Conservation (phyloP, 2,888 invertebrate genomes). For the Amphipoea lucens region DNA sequence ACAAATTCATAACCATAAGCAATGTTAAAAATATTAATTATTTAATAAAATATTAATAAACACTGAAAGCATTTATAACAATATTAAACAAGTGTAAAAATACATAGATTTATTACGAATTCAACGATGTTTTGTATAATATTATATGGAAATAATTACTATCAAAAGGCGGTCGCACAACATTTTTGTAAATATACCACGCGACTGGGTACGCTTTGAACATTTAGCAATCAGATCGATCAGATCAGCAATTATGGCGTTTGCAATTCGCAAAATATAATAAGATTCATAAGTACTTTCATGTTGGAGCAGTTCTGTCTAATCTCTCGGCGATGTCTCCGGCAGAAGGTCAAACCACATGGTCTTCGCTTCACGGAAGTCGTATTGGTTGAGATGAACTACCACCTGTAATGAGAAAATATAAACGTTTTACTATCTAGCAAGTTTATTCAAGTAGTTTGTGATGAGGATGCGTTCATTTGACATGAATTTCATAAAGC, state of each 20-base stretch:
- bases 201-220: constrained; percentile 15
- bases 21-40: constrained; percentile 64
- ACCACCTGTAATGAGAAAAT: constrained; percentile 88
- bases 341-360: constrained; percentile 94
- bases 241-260: constrained; percentile 58
- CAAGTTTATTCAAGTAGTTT: not conserved
- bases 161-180: constrained; percentile 41
- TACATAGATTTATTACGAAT: constrained; percentile 50
- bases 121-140: constrained; percentile 57
- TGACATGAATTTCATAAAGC: too few relatives aligned
- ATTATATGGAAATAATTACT: constrained; percentile 40
- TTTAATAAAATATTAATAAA: constrained; percentile 50
- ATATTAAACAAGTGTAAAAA: constrained; percentile 63
- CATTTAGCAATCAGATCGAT: constrained; percentile 47
- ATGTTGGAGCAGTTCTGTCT: constrained; percentile 53
- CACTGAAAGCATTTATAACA: constrained; percentile 53
- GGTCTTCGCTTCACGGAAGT: constrained; percentile 92
- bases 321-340: constrained; percentile 86
- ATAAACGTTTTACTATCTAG: not conserved
- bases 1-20: constrained; percentile 44
- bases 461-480: too few relatives aligned
- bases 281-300: constrained; percentile 74
- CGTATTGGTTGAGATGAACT: constrained; percentile 92
- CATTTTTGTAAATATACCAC: constrained; percentile 17
- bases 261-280: constrained; percentile 62